Conservation (phyloP, 2,888 invertebrate species). For the Muschampia plurimacula region DNA sequence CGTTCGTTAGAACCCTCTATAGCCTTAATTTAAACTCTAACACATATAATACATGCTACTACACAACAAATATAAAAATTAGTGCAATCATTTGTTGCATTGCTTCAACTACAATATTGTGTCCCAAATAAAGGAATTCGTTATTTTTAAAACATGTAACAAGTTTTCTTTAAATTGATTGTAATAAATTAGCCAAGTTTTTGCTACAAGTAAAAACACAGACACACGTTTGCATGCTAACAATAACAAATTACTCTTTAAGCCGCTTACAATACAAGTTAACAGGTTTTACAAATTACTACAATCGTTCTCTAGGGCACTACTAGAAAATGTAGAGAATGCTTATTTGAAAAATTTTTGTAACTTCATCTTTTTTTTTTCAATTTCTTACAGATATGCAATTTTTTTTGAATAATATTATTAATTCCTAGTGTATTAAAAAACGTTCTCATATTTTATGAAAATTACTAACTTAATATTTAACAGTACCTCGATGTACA, state of each 20-base stretch:
- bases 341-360: neutral
- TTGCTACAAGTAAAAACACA: conserved; percentile 35
- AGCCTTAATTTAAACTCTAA: too few relatives aligned
- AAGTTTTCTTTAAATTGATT: conserved; percentile 33
- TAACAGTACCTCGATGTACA: too few relatives aligned
- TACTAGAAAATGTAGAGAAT: conserved; percentile 49
- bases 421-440: too few relatives aligned
- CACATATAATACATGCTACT: too few relatives aligned
- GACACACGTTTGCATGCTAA: conserved; percentile 41
- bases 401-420: too few relatives aligned
- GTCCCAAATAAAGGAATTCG: neutral
- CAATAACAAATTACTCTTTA: conserved; percentile 58
- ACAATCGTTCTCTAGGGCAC: conserved; percentile 43
- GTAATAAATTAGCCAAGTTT: conserved; percentile 38
- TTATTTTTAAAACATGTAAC: conserved; percentile 1
- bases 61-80: neutral
- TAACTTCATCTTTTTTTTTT: too few relatives aligned
- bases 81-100: neutral
- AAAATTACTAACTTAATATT: too few relatives aligned
- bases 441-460: too few relatives aligned
- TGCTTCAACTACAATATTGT: neutral
- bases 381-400: too few relatives aligned
- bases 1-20: too few relatives aligned
- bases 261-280: conserved; percentile 53
- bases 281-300: conserved; percentile 60